A percentile compares a stretch with the other conserved stretches of the same genome.
These are phyloP conservation scores for Pseudolaguvia tuberculata DNA, from an alignment of 2,113 vertebrate genomes.

Conservation along the genomic window DNA sequence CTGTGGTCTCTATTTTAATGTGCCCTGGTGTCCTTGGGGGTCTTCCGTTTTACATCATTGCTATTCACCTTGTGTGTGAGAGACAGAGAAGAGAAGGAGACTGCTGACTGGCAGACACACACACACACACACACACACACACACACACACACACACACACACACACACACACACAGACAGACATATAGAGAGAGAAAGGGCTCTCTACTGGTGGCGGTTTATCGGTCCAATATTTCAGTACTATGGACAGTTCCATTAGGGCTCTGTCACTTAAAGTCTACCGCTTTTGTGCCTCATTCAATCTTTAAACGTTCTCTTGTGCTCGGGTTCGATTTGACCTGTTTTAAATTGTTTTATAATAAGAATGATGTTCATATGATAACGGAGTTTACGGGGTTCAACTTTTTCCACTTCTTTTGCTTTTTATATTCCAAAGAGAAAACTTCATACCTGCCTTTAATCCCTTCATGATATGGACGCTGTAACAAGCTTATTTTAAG, in stretches of 20 bases:
- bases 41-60: conserved; percentile 39
- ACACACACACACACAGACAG: not conserved
- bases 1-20: conserved; percentile 47
- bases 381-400: not conserved
- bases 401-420: conserved; percentile 4
- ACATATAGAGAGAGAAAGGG: not conserved
- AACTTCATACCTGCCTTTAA: not conserved
- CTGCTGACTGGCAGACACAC: conserved; percentile 25
- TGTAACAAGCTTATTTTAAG: conserved; percentile 22
- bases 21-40: conserved; percentile 15
- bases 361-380: too few relatives aligned
- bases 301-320: conserved; percentile 12
- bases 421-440: conserved; percentile 27
- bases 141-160: not conserved
- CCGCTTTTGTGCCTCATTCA: not conserved
- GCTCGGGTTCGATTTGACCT: too few relatives aligned
- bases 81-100: conserved; percentile 25
- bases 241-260: conserved; percentile 41
- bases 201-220: not conserved
- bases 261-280: conserved; percentile 2
- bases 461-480: conserved; percentile 20
- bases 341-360: too few relatives aligned
- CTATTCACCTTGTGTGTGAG: conserved; percentile 14
- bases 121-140: conserved; percentile 3
- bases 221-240: conserved; percentile 39